Evolutionary conservation across 2,113 vertebrate species (phyloP), one percentile per base, ranked within the genome.

Genomic region (Caranx ignobilis): DNA sequence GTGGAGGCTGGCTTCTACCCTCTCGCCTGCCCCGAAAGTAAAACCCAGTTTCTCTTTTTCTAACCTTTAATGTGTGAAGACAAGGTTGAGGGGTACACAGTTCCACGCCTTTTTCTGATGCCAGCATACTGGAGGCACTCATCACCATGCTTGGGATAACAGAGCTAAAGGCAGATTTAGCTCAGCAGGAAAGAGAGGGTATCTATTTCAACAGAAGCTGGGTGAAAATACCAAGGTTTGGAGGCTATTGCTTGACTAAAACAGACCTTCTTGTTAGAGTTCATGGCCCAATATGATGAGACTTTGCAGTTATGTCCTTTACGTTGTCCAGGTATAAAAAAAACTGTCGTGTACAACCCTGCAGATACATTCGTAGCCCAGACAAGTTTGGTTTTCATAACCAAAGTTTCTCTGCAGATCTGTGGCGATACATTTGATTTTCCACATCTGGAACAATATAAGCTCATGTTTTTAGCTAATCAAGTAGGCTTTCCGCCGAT

Each of bases 41-140:
- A 84, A 84, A 50, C 35, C 3, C 67, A 6, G 6, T 32, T 68
- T 54, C 66, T 62, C 21, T 48, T 37, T 37, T 56, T 65, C 31
- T 19, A 31, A 52, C 62, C 78, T 47, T 75, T 56, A 81, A 75
- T 57, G 64, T 70, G 62, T 86, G 57, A 62, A 57, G 57, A n/a
- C 50, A 81, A 83, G 64, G 71, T 69, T 47, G 52, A 68, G 15
- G 12, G 7, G 59, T 15, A 75, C 34, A 61, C 59, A 79, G 45
- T 79, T 59, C 74, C 65, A 82, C 75, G 78, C 55, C 54, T 82
- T 79, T 88, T 89, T 81, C 26, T 82, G 81, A 80, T 78, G 69
- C 43, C 2, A 0, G 48, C 48, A 68, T 74, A 21, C 82, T 83
- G 61, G 35, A 68, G 78, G 81, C 75, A 74, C 77, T 84, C 66